Base-by-base conservation (phyloP, 2,113 vertebrate species). In the Neotragus moschatus region DNA sequence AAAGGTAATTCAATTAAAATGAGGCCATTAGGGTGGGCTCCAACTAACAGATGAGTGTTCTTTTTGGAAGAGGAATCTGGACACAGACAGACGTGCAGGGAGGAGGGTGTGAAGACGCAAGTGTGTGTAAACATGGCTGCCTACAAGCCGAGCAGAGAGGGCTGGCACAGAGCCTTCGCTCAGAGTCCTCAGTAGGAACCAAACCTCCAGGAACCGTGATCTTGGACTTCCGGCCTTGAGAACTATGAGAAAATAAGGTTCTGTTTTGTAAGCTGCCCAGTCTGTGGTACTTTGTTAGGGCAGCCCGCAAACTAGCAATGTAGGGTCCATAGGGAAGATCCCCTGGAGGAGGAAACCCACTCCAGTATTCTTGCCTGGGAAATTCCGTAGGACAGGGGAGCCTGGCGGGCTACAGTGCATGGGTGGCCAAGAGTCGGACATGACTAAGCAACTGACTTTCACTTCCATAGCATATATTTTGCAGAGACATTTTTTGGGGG, bases 211-310 rank as follows among this genome's bases (percentile, higher is more conserved):
- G 47, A 6, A 12, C 51, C 88, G 84, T 36, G 30, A 30, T 15
- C 73, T 61, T 13, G 7, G 85, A 39, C 73, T 10, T 47, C 28
- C 1, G 12, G 39, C 39, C 23, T 75, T 21, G 11, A 75, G 36
- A 75, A 75, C 23, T 75, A 43, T 14, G 70, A 82, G n/a, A 60
- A 63, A 73, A 73, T 1, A 3, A 15, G 33, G 9, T 39, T 60
- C 33, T 19, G 5, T 6, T 66, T 43, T 36, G 4, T 13, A 53
- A 86, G 49, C 19, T 4, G 3, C 7, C 23, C 13, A 4, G 28
- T 6, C 28, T 1, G 15, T 7, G 36, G 58, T 9, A 2, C 90
- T 75, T 63, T 19, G 13, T 43, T 1, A 2, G 0, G 1, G 66
- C 16, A 49, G 51, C 84, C 56, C 7, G 9, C 13, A 51, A 80